Conservation (phyloP, 2,888 invertebrate species). For the Tridacna gigas region DNA sequence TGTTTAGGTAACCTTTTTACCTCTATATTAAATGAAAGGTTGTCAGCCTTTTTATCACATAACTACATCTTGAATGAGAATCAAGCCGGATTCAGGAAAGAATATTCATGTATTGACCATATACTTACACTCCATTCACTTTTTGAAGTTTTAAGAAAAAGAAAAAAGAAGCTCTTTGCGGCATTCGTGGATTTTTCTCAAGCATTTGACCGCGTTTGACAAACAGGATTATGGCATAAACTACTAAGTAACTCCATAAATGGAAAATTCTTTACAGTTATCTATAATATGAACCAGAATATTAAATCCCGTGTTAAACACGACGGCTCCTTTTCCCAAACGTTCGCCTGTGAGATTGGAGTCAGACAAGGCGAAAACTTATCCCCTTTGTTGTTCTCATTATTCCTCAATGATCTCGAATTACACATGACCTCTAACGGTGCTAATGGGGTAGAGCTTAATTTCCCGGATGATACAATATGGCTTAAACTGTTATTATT, state of each 20-base stretch:
- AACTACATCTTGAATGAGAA: constrained; percentile 42
- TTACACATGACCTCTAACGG: neutral
- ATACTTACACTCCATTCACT: neutral
- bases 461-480: neutral
- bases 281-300: constrained; percentile 4
- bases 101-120: constrained; percentile 30
- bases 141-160: constrained; percentile 16
- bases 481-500: constrained; percentile 37
- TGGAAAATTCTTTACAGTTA: neutral
- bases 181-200: neutral
- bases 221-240: constrained; percentile 30
- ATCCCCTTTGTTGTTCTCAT: constrained; percentile 8
- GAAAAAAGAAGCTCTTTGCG: neutral
- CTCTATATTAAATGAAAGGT: constrained; percentile 38
- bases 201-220: constrained; percentile 28
- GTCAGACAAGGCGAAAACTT: constrained; percentile 31
- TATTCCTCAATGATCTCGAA: constrained; percentile 29
- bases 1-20: constrained; percentile 53
- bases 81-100: constrained; percentile 56
- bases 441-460: constrained; percentile 14
- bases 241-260: neutral
- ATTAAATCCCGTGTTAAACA: constrained; percentile 14
- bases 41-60: constrained; percentile 35
- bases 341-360: neutral
- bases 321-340: neutral